These are phyloP conservation scores for Microctonus aethiopoides DNA, from an alignment of 2,888 invertebrate genomes.

Conservation along the genomic window DNA sequence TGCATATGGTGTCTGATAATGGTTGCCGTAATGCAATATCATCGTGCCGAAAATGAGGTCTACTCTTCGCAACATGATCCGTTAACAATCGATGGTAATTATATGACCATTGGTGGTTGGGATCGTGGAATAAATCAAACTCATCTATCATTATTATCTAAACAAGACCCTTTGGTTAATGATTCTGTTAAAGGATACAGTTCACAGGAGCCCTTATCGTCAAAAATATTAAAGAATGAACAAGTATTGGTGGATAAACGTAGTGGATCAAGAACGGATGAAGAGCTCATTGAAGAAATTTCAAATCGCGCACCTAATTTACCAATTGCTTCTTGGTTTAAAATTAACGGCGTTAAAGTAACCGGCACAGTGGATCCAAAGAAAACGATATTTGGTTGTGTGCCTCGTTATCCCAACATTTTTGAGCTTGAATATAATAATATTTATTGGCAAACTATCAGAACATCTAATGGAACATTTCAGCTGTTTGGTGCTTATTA, in stretches of 20 bases:
- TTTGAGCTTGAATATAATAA: constrained; percentile 94
- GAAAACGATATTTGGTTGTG: constrained; percentile 38
- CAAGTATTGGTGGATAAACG: constrained; percentile 70
- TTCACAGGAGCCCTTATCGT: constrained; percentile 61
- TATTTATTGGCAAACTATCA: constrained; percentile 91
- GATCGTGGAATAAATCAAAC: constrained; percentile 35
- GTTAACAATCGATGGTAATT: constrained; percentile 40
- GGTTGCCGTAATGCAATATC: constrained; percentile 66
- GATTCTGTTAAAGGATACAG: constrained; percentile 35
- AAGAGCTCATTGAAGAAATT: constrained; percentile 81
- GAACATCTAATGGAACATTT: constrained; percentile 87
- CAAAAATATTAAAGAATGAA: constrained; percentile 38
- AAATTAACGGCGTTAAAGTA: constrained; percentile 67
- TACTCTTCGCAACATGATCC: constrained; percentile 35
- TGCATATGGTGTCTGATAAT: constrained; percentile 68
- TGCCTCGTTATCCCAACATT: constrained; percentile 81
- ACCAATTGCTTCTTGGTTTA: constrained; percentile 87
- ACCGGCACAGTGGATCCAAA: constrained; percentile 60
- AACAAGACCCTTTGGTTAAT: constrained; percentile 39
- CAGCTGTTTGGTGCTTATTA: constrained; percentile 91
- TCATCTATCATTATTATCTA: constrained; percentile 13
- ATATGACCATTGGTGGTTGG: constrained; percentile 48
- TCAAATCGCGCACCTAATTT: constrained; percentile 84
- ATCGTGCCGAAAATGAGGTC: constrained; percentile 55
- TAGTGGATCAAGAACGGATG: constrained; percentile 75